Evolutionary conservation across 2,888 invertebrate species (phyloP), one percentile per base, ranked within the genome.

Genomic region (Troglohyphantes excavatus): DNA sequence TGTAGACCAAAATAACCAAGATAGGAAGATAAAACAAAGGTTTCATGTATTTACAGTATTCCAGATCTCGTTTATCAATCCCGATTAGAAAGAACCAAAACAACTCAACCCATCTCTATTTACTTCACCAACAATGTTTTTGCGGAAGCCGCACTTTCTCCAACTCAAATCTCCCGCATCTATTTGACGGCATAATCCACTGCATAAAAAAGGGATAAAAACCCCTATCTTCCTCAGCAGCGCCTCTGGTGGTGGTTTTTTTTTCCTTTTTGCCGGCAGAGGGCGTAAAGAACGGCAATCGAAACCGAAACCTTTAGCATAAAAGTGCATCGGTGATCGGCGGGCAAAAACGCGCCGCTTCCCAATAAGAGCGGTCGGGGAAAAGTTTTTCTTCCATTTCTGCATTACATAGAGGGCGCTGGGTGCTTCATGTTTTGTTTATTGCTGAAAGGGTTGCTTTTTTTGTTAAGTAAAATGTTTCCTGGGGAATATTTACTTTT

Each of bases 221-320:
- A 46, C 6, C 70, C 72, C 53, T 75, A 61, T 63, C 78, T 65
- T 33, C 63, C 13, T 17, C 70, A 46, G 46, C 84, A 84, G 87
- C 81, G 87, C 87, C 75, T 63, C 82, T 43, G 61, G 76, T 65
- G 72, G 72, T 29, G 81, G 67, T 23, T 19, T 19, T 23, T 17
- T 29, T 43, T 81, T 6, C n/a, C 13, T 73, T 87, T 87, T 81
- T 70, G 53, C 87, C 87, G 79, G 65, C 46, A 88, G 87, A 81
- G 87, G 87, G 87, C 87, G 87, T 88, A 33, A 75, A 75, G 67
- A 67, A 73, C 63, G 72, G 81, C 73, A 81, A 81, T 88, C 87
- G 87, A 88, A 88, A 88, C 87, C 87, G 75, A 88, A 87, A 88
- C 87, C 81, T 81, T 88, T 88, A 88, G 73, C 87, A 88, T 88